Conservation (phyloP, 1,140 invertebrate species). For the Drosophila grimshawi region DNA sequence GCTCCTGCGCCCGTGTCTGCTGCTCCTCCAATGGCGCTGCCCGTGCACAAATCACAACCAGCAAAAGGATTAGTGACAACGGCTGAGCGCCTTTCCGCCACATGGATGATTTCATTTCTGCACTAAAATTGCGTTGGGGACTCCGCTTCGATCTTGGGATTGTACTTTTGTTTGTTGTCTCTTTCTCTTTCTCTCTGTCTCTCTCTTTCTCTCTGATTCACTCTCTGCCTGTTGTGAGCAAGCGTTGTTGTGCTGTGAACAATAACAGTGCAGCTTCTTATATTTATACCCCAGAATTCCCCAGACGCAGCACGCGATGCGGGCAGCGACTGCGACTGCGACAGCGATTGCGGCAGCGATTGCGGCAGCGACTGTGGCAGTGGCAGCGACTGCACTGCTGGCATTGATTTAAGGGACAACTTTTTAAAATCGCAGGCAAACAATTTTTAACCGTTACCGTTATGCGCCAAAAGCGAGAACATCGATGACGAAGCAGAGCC, state of each 20-base stretch:
- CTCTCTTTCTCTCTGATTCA: neutral
- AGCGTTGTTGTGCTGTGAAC: constrained; percentile 13
- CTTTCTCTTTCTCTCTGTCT: neutral
- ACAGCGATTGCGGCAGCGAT: constrained; percentile 6
- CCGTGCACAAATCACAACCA: constrained; percentile 33
- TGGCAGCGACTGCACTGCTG: constrained; percentile 22
- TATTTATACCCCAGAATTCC: constrained; percentile 68
- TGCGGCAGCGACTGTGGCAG: constrained; percentile 1
- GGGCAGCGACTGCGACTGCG: neutral
- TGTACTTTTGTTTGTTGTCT: constrained; percentile 5
- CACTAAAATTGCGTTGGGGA: constrained; percentile 42
- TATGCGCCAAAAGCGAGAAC: constrained; percentile 34
- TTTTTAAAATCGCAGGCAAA: constrained; percentile 16
- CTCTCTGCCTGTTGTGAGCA: neutral
- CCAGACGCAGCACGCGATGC: neutral
- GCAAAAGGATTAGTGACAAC: constrained; percentile 42
- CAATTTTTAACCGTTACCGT: constrained; percentile 29
- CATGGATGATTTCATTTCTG: constrained; percentile 32
- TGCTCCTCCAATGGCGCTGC: constrained; percentile 15
- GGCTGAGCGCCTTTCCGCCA: constrained; percentile 19
- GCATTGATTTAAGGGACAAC: constrained; percentile 57
- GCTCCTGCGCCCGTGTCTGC: neutral
- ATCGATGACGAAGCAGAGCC: constrained; percentile 7
- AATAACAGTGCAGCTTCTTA: constrained; percentile 30
- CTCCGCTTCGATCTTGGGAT: neutral